Evolutionary conservation across 2,888 invertebrate genomes (phyloP), one percentile per base, ranked within the genome.

Genomic region (Pantelozetes paolii): DNA sequence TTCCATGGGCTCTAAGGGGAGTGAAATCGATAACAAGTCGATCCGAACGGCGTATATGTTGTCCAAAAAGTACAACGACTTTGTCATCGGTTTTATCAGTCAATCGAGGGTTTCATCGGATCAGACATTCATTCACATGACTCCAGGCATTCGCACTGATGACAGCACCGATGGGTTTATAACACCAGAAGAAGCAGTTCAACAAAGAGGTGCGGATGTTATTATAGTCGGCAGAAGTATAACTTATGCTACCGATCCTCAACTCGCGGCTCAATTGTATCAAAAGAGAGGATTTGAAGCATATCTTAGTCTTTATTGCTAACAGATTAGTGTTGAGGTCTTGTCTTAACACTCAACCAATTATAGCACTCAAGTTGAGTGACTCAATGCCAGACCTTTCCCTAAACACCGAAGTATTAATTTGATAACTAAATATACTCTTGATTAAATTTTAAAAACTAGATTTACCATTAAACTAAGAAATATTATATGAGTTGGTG

Each of bases 141-240:
- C 96, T 3, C 97, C 97, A 82, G 97, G 97, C 50, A 93, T 97
- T 0, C 89, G 91, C 80, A 83, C 94, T 13, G 85, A 85, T 8
- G n/a, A n/a, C n/a, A n/a, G n/a, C n/a, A n/a, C n/a, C n/a, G n/a
- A n/a, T n/a, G n/a, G n/a, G n/a, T 99, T 98, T 82, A 88, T 89
- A 76, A 89, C 90, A 18, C 95, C 97, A 0, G 88, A 89, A 78
- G 86, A 86, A 78, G 92, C 93, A 5, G 87, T 99, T 6, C 82
- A 88, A 62, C 86, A 89, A 70, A 87, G 88, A 77, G 92, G 92
- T 28, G 94, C 92, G 54, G 99, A 99, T 83, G 85, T 98, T 59
- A 90, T 92, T 36, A 95, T 99, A 13, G 96, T 99, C 0, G 98
- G 98, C 0, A 86, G 98, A 78, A 98, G 94, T 0, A 93, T 99